A percentile compares a stretch with the other conserved stretches of the same genome.
These are phyloP conservation scores for Ptychodera flava DNA, from an alignment of 35 echinoderm and acorn worm genomes.

Conservation along the genomic window DNA sequence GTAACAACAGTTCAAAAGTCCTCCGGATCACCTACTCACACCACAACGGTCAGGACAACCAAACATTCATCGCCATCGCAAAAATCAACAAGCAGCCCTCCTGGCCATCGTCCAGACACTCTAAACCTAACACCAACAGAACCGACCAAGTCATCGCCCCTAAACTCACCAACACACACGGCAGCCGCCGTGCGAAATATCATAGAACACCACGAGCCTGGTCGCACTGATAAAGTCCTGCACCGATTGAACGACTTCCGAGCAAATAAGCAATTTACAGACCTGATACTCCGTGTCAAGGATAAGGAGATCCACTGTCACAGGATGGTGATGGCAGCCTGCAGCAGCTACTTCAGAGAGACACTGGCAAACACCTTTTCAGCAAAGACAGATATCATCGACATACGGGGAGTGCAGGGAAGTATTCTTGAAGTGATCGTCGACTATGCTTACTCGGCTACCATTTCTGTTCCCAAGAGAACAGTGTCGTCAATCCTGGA, in stretches of 20 bases:
- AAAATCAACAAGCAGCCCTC: too few species aligned
- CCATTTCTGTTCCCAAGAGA: background rate
- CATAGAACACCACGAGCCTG: background rate
- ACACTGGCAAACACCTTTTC: background rate
- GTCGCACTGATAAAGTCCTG: background rate
- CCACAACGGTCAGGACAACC: background rate
- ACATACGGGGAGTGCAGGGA: background rate
- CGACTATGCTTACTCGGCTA: background rate
- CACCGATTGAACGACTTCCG: background rate
- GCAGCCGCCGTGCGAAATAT: background rate
- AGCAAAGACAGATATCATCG: background rate
- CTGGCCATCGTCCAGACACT: background rate
- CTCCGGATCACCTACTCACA: too few species aligned
- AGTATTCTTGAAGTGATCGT: background rate
- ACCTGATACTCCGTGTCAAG: constrained; percentile 63
- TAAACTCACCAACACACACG: background rate
- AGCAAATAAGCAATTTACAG: constrained; percentile 3
- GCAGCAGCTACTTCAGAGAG: constrained; percentile 81
- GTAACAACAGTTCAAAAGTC: background rate
- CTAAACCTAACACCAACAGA: background rate
- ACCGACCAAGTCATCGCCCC: background rate
- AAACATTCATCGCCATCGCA: too few species aligned
- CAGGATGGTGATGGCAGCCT: constrained; percentile 72
- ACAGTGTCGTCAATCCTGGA: background rate
- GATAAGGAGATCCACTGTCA: constrained; percentile 60